A percentile compares a stretch with the other conserved stretches of the same genome.
These are phyloP conservation scores for Julus scandinavius DNA, from an alignment of 2,888 invertebrate genomes.

Conservation along the genomic window DNA sequence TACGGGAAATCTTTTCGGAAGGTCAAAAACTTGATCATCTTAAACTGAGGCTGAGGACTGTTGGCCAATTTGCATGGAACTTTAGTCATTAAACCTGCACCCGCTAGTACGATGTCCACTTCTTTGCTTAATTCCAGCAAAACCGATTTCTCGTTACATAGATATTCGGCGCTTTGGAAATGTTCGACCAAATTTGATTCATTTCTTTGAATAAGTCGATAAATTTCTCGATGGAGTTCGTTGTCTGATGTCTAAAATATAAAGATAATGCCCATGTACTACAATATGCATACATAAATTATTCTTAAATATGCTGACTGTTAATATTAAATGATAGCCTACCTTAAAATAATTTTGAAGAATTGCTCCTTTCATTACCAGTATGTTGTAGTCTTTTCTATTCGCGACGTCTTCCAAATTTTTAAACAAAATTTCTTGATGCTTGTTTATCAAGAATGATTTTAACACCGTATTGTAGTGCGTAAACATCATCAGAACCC, in stretches of 20 bases:
- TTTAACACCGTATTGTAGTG: constrained; percentile 15
- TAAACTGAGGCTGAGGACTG: neutral
- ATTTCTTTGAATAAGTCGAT: neutral
- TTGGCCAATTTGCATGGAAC: neutral
- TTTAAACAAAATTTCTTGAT: neutral
- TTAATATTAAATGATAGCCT: neutral
- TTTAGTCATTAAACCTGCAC: neutral
- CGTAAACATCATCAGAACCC: constrained; percentile 8
- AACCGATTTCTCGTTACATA: neutral
- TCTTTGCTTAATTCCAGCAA: neutral
- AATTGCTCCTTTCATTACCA: constrained; percentile 3
- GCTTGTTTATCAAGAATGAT: neutral
- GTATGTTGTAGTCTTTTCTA: neutral
- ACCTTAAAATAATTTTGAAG: constrained; percentile 1
- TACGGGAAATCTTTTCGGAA: neutral
- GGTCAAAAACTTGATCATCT: neutral
- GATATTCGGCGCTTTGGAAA: neutral
- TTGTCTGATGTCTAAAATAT: neutral
- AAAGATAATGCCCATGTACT: neutral
- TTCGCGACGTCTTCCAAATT: constrained; percentile 28
- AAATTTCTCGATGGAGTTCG: neutral
- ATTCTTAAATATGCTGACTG: too few relatives aligned
- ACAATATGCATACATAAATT: too few relatives aligned
- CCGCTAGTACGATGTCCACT: neutral
- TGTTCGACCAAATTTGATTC: neutral